phyloP scores from a whole-genome alignment of 2,888 invertebrate species.

The Campoplex capitator region DNA sequence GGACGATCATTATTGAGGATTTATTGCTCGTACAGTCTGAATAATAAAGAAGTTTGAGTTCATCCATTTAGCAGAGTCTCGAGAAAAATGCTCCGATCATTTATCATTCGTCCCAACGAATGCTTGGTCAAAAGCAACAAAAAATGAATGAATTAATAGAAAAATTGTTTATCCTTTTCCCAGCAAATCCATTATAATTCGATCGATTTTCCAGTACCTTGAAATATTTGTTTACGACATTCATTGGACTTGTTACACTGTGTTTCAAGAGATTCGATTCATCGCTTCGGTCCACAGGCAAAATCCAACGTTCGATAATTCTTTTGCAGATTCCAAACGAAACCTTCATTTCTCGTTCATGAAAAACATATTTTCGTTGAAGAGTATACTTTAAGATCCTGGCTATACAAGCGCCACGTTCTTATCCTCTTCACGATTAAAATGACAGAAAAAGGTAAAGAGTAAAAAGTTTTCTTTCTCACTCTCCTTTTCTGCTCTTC shows the following conservation, averaged over 20 bases:
- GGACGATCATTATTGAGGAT: constrained; percentile 33
- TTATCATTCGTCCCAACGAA: background rate
- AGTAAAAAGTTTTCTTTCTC: background rate
- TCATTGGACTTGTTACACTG: too few species aligned
- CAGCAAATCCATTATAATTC: background rate
- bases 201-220: background rate
- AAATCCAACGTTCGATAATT: background rate
- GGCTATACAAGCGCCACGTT: background rate
- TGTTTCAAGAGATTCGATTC: too few species aligned
- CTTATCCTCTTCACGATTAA: constrained; percentile 30
- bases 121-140: background rate
- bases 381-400: background rate
- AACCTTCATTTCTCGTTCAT: background rate
- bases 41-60: background rate
- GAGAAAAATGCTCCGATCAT: background rate
- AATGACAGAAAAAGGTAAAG: constrained; percentile 14
- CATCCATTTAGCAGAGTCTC: background rate
- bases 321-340: background rate
- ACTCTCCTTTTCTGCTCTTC: background rate
- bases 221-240: background rate
- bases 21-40: constrained; percentile 13
- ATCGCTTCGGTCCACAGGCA: background rate
- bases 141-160: background rate
- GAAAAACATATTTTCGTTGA: background rate
- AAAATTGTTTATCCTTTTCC: background rate